Conservation (phyloP, 1,140 invertebrate species). For the Drosophila parabipectinata region DNA sequence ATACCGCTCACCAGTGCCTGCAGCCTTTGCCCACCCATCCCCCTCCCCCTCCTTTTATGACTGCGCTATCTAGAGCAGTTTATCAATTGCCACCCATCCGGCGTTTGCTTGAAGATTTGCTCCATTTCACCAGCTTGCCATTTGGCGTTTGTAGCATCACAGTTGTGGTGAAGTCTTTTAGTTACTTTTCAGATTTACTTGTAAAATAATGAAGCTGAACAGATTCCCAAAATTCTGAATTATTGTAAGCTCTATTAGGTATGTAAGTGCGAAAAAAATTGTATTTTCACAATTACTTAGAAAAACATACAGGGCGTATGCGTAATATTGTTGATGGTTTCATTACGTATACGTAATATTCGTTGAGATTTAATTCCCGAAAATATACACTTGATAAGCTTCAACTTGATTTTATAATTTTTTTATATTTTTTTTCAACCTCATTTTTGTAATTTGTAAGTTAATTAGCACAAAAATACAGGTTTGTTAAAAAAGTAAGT, state of each 20-base stretch:
- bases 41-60: background rate
- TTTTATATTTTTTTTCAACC: background rate
- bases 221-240: background rate
- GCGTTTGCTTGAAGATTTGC: constrained; percentile 59
- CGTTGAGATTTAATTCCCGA: background rate
- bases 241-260: background rate
- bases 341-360: constrained; percentile 9
- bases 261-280: background rate
- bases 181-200: background rate
- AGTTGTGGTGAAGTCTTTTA: constrained; percentile 24
- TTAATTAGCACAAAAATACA: constrained; percentile 1
- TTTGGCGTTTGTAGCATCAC: constrained; percentile 38
- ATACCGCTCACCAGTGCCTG: background rate
- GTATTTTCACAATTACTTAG: background rate
- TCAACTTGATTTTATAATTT: too few relatives aligned
- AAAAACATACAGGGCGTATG: constrained; percentile 6
- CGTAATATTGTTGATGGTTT: background rate
- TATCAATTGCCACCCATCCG: constrained; percentile 61
- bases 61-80: constrained; percentile 51
- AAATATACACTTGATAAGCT: too few relatives aligned
- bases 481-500: background rate
- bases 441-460: background rate
- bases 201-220: background rate
- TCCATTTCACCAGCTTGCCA: constrained; percentile 55
- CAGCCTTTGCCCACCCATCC: background rate